Evolutionary conservation across 2,888 invertebrate genomes (phyloP), one percentile per base, ranked within the genome.

Genomic region (Ophonus ardosiacus): DNA sequence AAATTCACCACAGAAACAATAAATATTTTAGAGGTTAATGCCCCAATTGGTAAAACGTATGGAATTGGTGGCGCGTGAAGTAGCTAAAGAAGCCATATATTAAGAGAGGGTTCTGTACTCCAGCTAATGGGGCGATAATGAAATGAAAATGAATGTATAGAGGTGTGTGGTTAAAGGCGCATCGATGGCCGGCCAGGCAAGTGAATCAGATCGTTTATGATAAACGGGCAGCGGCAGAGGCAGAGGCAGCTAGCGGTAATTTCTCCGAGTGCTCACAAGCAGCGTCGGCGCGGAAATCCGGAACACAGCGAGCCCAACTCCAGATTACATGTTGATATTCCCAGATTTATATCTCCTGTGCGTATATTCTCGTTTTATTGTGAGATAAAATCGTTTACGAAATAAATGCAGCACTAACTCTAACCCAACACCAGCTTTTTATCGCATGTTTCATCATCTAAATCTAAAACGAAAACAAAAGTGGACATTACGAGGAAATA

Each of bases 171-270:
- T 78, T 31, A 56, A 57, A 56, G 24, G 78, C 40, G 18, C 40
- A 74, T 74, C 71, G 71, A 15, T 40, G 21, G 15, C 21, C 51
- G 8, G 13, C 61, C 43, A 8, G 43, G 18, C 24, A 76, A 84
- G 84, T 84, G 84, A 84, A 78, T 78, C 78, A 63, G 78, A 84
- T 76, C 84, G 84, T 63, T 84, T 84, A 84, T 84, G 84, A 84
- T 84, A 78, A 84, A 84, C 84, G 61, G 13, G 82, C 24, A 65
- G 51, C 78, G 43, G 31, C 31, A 31, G 31, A 31, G 7, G 82
- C 24, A 31, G 31, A 31, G 7, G 82, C 24, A 65, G 63, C 84
- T 8, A 51, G 43, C 84, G 84, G 84, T 84, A 84, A 84, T 84
- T 84, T 78, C 51, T 51, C 40, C 63, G 65, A 84, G 84, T 84